Evolutionary conservation across 2,797 vertebrate genomes (phyloP).

Genomic region (Triplophysa yarkandensis): DNA sequence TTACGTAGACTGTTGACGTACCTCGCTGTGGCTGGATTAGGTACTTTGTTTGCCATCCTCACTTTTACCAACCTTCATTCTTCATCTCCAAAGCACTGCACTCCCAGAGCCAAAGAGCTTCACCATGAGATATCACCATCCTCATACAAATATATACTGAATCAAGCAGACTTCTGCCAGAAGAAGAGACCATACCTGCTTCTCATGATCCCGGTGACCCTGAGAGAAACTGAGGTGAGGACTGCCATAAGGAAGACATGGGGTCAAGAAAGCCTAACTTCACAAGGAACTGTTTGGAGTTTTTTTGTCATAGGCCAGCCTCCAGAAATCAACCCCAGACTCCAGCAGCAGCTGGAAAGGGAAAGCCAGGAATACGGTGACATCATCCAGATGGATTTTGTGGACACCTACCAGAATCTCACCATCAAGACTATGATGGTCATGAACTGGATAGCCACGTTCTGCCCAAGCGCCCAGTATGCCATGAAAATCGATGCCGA

Average conservation of each 20-base stretch:
- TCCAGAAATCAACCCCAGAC: neutral
- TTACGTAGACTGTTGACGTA: neutral
- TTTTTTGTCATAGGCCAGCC: slow-evolving; percentile 75
- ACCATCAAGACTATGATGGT: slow-evolving; percentile 81
- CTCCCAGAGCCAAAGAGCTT: slow-evolving; percentile 40
- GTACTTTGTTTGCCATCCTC: neutral
- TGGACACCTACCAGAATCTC: slow-evolving; percentile 78
- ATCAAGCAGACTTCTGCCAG: slow-evolving; percentile 68
- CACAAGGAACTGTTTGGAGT: slow-evolving; percentile 57
- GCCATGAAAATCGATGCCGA: slow-evolving; percentile 81
- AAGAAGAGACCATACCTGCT: slow-evolving; percentile 69
- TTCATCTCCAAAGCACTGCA: neutral
- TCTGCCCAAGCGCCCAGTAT: slow-evolving; percentile 71
- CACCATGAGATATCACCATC: slow-evolving; percentile 64
- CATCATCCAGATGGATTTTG: slow-evolving; percentile 78
- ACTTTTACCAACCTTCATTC: neutral
- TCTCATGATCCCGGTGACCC: slow-evolving; percentile 67
- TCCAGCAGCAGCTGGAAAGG: slow-evolving; percentile 56
- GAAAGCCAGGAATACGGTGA: slow-evolving; percentile 69
- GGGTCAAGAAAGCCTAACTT: slow-evolving; percentile 68
- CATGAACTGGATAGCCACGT: slow-evolving; percentile 70
- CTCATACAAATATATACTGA: slow-evolving; percentile 72
- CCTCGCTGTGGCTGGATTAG: slow-evolving; percentile 14
- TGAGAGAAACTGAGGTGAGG: slow-evolving; percentile 45
- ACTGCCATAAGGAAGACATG: slow-evolving; percentile 76